Evolutionary conservation across 2,888 invertebrate genomes (phyloP).

Genomic region (Biston betularia): DNA sequence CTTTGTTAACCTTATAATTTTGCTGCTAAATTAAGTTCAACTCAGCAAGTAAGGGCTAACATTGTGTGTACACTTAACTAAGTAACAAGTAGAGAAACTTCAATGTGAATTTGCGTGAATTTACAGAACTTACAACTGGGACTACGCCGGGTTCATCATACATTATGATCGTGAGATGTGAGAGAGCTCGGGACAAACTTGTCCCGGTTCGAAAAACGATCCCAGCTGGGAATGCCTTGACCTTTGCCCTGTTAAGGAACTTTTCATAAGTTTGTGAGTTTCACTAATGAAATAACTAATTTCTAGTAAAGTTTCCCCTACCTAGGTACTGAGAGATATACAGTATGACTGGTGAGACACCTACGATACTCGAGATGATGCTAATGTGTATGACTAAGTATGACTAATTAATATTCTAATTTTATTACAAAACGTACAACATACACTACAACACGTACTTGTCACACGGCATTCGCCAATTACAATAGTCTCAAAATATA

Average conservation of each 20-base stretch:
- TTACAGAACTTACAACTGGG: constrained; percentile 22
- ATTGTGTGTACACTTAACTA: constrained; percentile 1
- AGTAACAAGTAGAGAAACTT: constrained; percentile 21
- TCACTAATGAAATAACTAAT: too few species aligned
- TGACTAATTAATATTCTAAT: too few species aligned
- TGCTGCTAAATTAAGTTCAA: neutral
- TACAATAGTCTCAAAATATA: too few species aligned
- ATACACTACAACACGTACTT: too few species aligned
- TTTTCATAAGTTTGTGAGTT: neutral
- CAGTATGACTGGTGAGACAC: too few species aligned
- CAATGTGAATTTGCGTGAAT: constrained; percentile 20
- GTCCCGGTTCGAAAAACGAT: constrained; percentile 17
- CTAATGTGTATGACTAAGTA: too few species aligned
- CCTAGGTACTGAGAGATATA: too few species aligned
- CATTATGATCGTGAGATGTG: constrained; percentile 22
- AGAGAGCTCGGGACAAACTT: constrained; percentile 15
- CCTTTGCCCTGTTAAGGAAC: neutral
- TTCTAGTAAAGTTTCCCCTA: too few species aligned
- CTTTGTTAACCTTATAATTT: neutral
- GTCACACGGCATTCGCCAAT: too few species aligned
- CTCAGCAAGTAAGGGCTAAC: neutral
- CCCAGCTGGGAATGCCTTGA: constrained; percentile 1
- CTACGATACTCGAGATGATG: too few species aligned
- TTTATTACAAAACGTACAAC: too few species aligned
- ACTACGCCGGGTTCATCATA: constrained; percentile 24